Conservation (phyloP, 2,797 vertebrate species). For the Microctenopoma lineatum region DNA sequence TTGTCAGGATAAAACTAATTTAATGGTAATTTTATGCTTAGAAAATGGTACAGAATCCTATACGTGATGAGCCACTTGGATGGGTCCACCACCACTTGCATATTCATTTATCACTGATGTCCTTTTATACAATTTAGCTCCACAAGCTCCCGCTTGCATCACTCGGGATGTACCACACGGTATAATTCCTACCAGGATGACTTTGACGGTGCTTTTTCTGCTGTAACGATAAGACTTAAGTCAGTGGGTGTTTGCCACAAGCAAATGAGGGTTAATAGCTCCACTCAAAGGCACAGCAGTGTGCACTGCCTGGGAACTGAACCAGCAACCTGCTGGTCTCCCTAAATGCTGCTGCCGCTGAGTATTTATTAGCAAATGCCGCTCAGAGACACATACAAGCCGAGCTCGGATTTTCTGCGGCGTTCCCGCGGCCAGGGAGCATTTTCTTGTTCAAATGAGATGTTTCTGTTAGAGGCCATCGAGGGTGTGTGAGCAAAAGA, state of each 20-base stretch:
- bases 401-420: conserved; percentile 9
- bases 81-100: conserved; percentile 15
- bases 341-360: conserved; percentile 35
- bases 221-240: conserved; percentile 39
- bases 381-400: conserved; percentile 37
- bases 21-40: conserved; percentile 13
- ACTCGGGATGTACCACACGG: conserved; percentile 26
- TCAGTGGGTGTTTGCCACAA: conserved; percentile 43
- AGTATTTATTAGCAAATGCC: conserved; percentile 52
- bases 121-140: conserved; percentile 24
- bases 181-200: conserved; percentile 47
- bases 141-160: conserved; percentile 18
- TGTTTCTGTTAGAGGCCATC: conserved; percentile 62
- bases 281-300: conserved; percentile 45
- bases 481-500: conserved; percentile 41
- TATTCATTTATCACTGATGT: conserved; percentile 30
- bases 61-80: conserved; percentile 8
- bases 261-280: conserved; percentile 64
- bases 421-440: conserved; percentile 46
- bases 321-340: conserved; percentile 56
- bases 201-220: conserved; percentile 29
- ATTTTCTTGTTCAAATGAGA: conserved; percentile 64
- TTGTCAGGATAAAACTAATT: conserved; percentile 1
- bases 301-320: conserved; percentile 51
- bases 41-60: conserved; percentile 12